Conservation (phyloP, 2,888 invertebrate species). For the Agrotis clavis region DNA sequence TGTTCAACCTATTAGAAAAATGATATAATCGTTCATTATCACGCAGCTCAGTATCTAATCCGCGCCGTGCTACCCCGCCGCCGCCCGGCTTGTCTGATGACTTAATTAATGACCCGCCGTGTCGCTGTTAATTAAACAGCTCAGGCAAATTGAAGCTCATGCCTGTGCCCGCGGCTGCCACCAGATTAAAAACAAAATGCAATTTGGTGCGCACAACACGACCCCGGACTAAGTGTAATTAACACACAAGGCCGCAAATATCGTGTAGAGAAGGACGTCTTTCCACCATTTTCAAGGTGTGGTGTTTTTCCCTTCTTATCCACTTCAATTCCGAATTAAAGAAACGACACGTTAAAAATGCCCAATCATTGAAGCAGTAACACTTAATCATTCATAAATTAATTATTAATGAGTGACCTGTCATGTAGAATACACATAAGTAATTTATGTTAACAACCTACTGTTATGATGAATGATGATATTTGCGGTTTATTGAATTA, state of each 20-base stretch:
- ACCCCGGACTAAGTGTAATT: conserved; percentile 73
- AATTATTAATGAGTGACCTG: conserved; percentile 38
- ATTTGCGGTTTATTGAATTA: conserved; percentile 43
- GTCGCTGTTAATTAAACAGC: conserved; percentile 89
- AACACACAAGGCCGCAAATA: conserved; percentile 64
- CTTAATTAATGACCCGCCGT: conserved; percentile 90
- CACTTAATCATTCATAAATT: conserved; percentile 33
- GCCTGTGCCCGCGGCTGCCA: conserved; percentile 79
- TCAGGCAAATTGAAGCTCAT: conserved; percentile 87
- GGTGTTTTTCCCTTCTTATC: neutral
- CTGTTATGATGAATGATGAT: conserved; percentile 27
- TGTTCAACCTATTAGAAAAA: conserved; percentile 62
- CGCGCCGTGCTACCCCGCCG: conserved; percentile 76
- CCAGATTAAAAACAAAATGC: conserved; percentile 88
- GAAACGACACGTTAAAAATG: neutral
- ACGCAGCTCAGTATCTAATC: conserved; percentile 83
- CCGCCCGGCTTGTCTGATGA: conserved; percentile 87
- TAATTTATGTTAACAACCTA: conserved; percentile 33
- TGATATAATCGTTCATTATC: conserved; percentile 82
- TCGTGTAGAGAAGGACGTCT: conserved; percentile 18
- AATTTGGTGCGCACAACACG: conserved; percentile 79
- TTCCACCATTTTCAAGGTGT: neutral
- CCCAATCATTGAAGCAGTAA: conserved; percentile 33
- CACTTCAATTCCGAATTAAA: neutral
- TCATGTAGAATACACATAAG: conserved; percentile 41